Conservation (phyloP, 2,888 invertebrate genomes). For the Noctua comes region DNA sequence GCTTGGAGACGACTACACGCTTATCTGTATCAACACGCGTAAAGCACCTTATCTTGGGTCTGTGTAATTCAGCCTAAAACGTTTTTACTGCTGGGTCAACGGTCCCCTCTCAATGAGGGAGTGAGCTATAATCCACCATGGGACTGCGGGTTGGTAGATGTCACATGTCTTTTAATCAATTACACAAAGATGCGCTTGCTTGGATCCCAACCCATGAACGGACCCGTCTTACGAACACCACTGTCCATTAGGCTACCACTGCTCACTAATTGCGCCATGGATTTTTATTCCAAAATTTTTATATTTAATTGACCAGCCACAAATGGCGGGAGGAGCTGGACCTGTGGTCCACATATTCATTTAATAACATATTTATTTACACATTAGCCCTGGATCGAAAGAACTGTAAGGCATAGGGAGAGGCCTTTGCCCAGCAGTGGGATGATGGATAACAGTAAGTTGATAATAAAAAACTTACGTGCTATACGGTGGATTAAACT, state of each 20-base stretch:
- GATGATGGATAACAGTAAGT: neutral
- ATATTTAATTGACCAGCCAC: neutral
- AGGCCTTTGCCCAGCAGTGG: neutral
- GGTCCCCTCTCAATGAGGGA: neutral
- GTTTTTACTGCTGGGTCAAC: neutral
- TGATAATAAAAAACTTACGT: slow-evolving; percentile 78
- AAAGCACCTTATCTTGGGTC: neutral
- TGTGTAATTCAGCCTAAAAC: neutral
- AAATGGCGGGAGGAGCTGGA: neutral
- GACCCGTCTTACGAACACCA: neutral
- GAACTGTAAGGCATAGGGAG: neutral
- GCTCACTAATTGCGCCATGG: neutral
- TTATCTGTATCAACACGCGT: neutral
- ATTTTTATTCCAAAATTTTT: neutral
- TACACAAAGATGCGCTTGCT: neutral
- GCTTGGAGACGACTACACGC: neutral
- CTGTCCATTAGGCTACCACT: neutral
- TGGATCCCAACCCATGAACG: neutral
- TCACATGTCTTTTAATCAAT: neutral
- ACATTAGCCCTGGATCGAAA: neutral
- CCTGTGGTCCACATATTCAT: neutral
- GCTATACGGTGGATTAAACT: slow-evolving; percentile 79
- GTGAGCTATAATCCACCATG: neutral
- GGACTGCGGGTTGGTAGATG: neutral
- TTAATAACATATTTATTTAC: no score